Evolutionary conservation across 1,140 invertebrate genomes (phyloP).

Genomic region (Phocides pigmalion): DNA sequence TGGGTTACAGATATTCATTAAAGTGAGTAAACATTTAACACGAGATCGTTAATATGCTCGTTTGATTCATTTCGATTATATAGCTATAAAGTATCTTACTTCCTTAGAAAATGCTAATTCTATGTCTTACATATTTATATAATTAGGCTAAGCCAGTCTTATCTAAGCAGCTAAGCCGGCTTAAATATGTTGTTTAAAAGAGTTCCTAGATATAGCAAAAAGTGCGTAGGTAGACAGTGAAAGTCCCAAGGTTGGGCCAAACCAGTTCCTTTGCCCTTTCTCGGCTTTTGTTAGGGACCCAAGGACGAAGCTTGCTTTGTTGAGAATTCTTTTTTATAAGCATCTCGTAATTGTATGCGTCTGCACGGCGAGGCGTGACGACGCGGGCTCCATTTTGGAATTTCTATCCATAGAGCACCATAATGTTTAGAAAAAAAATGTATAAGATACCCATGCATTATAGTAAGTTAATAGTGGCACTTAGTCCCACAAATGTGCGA

Average conservation of each 20-base stretch:
- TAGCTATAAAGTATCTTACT: no score
- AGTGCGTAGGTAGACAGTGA: slow-evolving; percentile 76
- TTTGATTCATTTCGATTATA: no score
- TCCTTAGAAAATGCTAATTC: no score
- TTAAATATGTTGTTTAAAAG: slow-evolving; percentile 19
- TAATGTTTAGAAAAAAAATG: slow-evolving; percentile 38
- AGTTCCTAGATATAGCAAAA: slow-evolving; percentile 55
- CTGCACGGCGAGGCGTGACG: slow-evolving; percentile 69
- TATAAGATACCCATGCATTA: slow-evolving; percentile 25
- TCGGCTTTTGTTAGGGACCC: slow-evolving; percentile 78
- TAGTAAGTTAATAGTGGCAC: slow-evolving; percentile 50
- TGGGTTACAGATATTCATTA: no score
- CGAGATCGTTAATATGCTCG: no score
- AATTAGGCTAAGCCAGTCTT: no score
- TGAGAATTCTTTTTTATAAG: slow-evolving; percentile 68
- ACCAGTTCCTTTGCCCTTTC: slow-evolving; percentile 82
- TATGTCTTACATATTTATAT: no score
- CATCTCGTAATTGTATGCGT: slow-evolving; percentile 75
- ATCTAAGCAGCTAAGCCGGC: neutral
- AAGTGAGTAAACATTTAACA: no score
- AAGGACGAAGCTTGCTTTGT: slow-evolving; percentile 80
- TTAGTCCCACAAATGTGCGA: slow-evolving; percentile 39
- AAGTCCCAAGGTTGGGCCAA: slow-evolving; percentile 77
- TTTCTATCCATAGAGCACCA: slow-evolving; percentile 54
- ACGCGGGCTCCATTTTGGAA: slow-evolving; percentile 49